These are phyloP conservation scores for Oconnorella tubifera DNA, from an alignment of 2,888 invertebrate genomes.

Conservation along the genomic window DNA sequence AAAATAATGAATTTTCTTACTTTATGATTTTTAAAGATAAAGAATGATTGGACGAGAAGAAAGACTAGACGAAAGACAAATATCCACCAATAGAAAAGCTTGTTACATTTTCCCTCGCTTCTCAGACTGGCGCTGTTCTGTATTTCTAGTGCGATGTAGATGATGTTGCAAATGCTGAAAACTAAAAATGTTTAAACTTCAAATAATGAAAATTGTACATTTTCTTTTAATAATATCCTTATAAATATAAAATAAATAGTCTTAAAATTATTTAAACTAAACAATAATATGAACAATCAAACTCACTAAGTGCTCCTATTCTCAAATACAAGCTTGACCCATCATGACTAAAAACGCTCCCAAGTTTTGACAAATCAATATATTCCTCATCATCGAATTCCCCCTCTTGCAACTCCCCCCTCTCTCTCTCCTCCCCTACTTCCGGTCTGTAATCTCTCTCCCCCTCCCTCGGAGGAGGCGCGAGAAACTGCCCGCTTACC, in stretches of 20 bases:
- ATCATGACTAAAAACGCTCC: slow-evolving; percentile 23
- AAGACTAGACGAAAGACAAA: slow-evolving; percentile 79
- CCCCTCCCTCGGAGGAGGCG: too few species aligned
- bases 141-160: slow-evolving; percentile 52
- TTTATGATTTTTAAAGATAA: slow-evolving; percentile 97
- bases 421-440: too few species aligned
- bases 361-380: slow-evolving; percentile 20
- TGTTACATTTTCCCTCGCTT: background rate
- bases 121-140: slow-evolving; percentile 14
- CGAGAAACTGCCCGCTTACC: too few species aligned
- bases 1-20: too few species aligned
- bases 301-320: slow-evolving; percentile 50
- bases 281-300: background rate
- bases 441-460: too few species aligned
- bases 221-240: too few species aligned
- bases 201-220: too few species aligned
- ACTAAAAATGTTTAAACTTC: slow-evolving; percentile 67
- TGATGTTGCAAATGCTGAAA: slow-evolving; percentile 93
- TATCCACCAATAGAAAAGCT: slow-evolving; percentile 11
- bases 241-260: background rate
- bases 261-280: background rate
- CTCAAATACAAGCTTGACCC: slow-evolving; percentile 55
- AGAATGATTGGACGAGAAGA: slow-evolving; percentile 98
- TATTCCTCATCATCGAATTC: too few species aligned
- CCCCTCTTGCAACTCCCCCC: too few species aligned